These are phyloP conservation scores for Dendroctonus valens DNA, from an alignment of 1,140 invertebrate species.

Conservation along the genomic window DNA sequence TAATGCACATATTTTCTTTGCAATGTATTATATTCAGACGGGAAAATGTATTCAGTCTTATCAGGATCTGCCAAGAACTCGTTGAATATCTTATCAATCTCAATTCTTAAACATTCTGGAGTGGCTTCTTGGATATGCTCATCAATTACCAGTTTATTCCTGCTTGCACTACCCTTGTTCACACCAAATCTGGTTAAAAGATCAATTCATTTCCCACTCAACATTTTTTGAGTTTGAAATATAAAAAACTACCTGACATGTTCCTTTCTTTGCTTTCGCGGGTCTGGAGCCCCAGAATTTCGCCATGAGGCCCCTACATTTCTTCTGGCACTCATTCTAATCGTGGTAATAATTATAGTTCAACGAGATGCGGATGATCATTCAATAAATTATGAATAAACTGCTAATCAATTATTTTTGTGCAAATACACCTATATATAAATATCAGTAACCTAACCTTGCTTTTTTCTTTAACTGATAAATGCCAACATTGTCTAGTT, in stretches of 20 bases:
- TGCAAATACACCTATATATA: no score
- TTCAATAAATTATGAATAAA: no score
- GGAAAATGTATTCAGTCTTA: conserved; percentile 53
- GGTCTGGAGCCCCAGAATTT: neutral
- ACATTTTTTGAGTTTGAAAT: neutral
- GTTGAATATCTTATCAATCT: conserved; percentile 38
- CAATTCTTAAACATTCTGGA: conserved; percentile 37
- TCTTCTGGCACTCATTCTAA: neutral
- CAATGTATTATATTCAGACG: conserved; percentile 64
- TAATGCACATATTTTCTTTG: conserved; percentile 73
- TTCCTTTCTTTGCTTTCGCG: neutral
- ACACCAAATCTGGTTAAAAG: conserved; percentile 19
- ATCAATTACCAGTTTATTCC: conserved; percentile 21
- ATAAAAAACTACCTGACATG: conserved; percentile 2
- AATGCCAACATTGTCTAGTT: no score
- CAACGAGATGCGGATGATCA: no score
- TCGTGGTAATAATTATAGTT: no score
- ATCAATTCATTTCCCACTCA: neutral
- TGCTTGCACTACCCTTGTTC: conserved; percentile 11
- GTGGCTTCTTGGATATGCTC: conserved; percentile 35
- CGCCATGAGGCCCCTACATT: neutral
- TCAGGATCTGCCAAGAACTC: conserved; percentile 35
- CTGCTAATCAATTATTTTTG: no score
- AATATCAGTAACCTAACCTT: no score
- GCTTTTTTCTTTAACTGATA: no score